phyloP scores from a whole-genome alignment of 2,113 vertebrate species.

The Plectropomus leopardus region DNA sequence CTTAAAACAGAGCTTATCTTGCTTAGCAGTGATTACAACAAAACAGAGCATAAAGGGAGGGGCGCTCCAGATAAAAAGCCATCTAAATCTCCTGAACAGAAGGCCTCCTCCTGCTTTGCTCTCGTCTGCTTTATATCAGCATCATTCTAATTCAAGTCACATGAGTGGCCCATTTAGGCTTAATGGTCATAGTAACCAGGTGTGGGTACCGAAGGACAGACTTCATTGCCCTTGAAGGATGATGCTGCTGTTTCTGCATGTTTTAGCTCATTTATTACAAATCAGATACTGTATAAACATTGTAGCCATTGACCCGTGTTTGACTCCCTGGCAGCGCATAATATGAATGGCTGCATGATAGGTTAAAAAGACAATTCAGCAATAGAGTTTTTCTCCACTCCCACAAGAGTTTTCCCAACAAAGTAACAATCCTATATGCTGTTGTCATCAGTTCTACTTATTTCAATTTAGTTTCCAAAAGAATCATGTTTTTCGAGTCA shows the following conservation, averaged over 20 bases:
- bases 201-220: slow-evolving; percentile 40
- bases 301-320: neutral
- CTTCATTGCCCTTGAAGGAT: slow-evolving; percentile 37
- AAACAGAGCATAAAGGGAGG: slow-evolving; percentile 2
- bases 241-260: slow-evolving; percentile 13
- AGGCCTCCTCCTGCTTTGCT: slow-evolving; percentile 14
- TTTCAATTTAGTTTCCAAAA: too few relatives aligned
- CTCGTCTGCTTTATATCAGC: slow-evolving; percentile 1
- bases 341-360: neutral
- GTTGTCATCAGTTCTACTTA: neutral
- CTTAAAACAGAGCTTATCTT: neutral
- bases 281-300: neutral
- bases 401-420: neutral
- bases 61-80: slow-evolving; percentile 22
- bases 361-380: neutral
- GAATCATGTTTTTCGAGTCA: too few relatives aligned
- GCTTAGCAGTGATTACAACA: slow-evolving; percentile 17
- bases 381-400: neutral
- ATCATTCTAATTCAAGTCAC: slow-evolving; percentile 54
- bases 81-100: slow-evolving; percentile 4
- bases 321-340: neutral
- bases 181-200: slow-evolving; percentile 43
- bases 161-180: slow-evolving; percentile 15
- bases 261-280: slow-evolving; percentile 38
- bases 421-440: neutral